Evolutionary conservation across 2,888 invertebrate species (phyloP), one percentile per base, ranked within the genome.

Genomic region (Melinaea marsaeus): DNA sequence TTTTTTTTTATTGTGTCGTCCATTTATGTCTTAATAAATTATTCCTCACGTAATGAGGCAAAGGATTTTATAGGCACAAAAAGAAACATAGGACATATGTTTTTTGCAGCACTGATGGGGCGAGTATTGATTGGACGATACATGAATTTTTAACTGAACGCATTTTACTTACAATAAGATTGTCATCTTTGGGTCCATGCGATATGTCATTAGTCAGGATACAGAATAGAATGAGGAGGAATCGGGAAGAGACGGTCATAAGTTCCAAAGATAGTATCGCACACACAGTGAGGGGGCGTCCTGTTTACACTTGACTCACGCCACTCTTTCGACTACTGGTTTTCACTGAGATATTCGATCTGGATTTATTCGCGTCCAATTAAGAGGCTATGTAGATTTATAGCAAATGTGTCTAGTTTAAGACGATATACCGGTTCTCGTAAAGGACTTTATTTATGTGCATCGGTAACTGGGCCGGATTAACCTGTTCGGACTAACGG

Each of bases 291-390:
- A 66, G 66, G 68, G 67, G 68, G 66, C 69, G 70, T 67, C 60
- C 55, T 65, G 64, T 69, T 68, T 71, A 66, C 68, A 58, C 67
- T 70, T 74, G 75, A 75, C 64, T 72, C 73, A 75, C 55, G 61
- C 58, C 54, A 54, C 57, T 54, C 51, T 57, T 64, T 67, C 33
- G 58, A 62, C 63, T 60, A 60, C 59, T 47, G 57, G 32, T 60
- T 62, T 64, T 58, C 46, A 47, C 11, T 48, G 45, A 42, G 22
- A 47, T 51, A 51, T 22, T 51, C 51, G 32, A 51, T 51, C 51
- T 51, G 32, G 48, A 48, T 48, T 48, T 48, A 32, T 51, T 51
- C 51, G 51, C 51, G 9, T 51, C 51, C 51, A 51, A 51, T 51
- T 51, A 51, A 48, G 48, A 37, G 7, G 11, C 51, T 22, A 51